Base-by-base conservation (phyloP, 2,113 vertebrate species). In the Alectura lathami region DNA sequence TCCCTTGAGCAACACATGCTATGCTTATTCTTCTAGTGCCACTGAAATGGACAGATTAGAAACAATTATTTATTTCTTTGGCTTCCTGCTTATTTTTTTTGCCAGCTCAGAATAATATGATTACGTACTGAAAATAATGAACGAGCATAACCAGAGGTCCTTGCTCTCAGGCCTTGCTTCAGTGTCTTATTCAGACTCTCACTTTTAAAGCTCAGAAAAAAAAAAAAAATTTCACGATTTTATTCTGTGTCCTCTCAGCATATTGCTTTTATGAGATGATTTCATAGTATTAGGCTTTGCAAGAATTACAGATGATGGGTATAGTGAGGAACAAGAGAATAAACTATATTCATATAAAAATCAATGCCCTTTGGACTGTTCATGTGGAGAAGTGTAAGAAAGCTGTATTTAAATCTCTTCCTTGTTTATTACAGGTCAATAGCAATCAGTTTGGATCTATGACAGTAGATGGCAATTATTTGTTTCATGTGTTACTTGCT, bases 11-110 rank as follows among this genome's bases (percentile, higher is more conserved):
- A 76, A 70, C 77, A 68, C 74, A 18, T 22, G 67, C 83, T 84
- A 8, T n/a, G 84, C 89, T 93, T 76, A 48, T 87, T 93, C 83
- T 81, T 64, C 38, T 60, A 38, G 62, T 82, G 77, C 92, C 81
- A 90, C 77, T 89, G 86, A 79, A 94, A 93, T 76, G 73, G 66
- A 83, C 79, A 86, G 72, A 77, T 94, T 83, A 91, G 76, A 93
- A 85, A 73, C 83, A 91, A 92, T 96, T 96, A 95, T 94, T 95
- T 96, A 75, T 93, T 88, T 91, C 62, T 70, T 76, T 79, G 86
- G 40, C 77, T 93, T 96, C 93, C 89, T 92, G 64, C 89, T 93
- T 43, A 91, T 40, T 89, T 68, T 92, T 91, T 92, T 76, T 95
- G 57, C 57, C 77, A 87, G 76, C 77, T 94, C 89, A 43, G 81